phyloP scores from a whole-genome alignment of 2,888 invertebrate species.

The Branchellion lobata region DNA sequence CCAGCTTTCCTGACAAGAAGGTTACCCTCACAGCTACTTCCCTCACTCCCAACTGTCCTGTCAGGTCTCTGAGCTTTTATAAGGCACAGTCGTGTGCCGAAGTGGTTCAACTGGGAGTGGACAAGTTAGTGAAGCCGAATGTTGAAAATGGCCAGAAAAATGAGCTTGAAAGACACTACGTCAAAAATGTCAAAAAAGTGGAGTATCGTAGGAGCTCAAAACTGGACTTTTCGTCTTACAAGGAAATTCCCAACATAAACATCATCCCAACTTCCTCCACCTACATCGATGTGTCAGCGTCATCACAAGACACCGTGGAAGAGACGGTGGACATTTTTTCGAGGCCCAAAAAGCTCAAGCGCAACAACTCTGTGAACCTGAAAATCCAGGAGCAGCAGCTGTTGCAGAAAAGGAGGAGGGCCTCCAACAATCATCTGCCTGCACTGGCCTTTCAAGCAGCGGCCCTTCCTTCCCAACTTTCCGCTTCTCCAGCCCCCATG shows the following conservation, averaged over 20 bases:
- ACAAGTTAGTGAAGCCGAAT: not conserved
- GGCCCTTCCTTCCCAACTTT: not conserved
- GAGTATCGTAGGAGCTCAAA: slow-evolving; percentile 2
- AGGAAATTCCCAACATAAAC: not conserved
- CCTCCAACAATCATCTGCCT: not conserved
- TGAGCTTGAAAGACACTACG: not conserved
- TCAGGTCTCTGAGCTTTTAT: not conserved
- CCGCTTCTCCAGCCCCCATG: too few species aligned
- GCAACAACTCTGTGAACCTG: not conserved
- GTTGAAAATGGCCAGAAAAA: not conserved
- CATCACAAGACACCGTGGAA: not conserved
- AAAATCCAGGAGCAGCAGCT: slow-evolving; percentile 20
- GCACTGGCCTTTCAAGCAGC: not conserved
- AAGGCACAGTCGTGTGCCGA: slow-evolving; percentile 31
- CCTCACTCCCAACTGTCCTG: not conserved
- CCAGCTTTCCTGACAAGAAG: slow-evolving; percentile 35
- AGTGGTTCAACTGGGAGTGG: slow-evolving; percentile 26
- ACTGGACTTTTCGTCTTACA: not conserved
- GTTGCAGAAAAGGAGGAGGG: not conserved
- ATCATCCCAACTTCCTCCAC: slow-evolving; percentile 20
- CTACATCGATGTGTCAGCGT: not conserved
- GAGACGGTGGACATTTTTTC: not conserved
- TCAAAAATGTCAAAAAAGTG: not conserved
- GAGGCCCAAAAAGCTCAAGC: not conserved
- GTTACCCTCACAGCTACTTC: slow-evolving; percentile 23